These are phyloP conservation scores for Erebia ligea DNA, from an alignment of 2,888 invertebrate genomes.

Conservation along the genomic window DNA sequence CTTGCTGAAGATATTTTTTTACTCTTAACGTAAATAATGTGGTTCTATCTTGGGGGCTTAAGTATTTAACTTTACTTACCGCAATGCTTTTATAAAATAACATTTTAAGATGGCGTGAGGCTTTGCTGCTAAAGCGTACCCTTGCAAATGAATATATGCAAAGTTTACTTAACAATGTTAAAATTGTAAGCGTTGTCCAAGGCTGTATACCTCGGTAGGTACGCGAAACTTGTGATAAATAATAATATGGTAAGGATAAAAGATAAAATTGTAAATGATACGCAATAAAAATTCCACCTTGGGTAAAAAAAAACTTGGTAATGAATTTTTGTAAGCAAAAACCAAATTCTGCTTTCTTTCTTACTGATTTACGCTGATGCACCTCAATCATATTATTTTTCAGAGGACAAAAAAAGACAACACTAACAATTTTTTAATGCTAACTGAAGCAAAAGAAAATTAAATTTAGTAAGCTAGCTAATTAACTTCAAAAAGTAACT, in stretches of 20 bases:
- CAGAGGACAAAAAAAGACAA: not conserved
- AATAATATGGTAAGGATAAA: too few species aligned
- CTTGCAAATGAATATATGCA: not conserved
- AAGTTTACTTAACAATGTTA: not conserved
- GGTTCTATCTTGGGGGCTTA: conserved; percentile 21
- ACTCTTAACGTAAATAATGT: conserved; percentile 19
- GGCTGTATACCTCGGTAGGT: too few species aligned
- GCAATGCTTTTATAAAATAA: conserved; percentile 10
- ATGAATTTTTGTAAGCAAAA: not conserved
- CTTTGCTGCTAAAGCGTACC: not conserved
- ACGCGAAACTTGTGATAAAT: too few species aligned
- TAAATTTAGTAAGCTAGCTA: not conserved
- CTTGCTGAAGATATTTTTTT: conserved; percentile 32
- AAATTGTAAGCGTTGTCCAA: too few species aligned
- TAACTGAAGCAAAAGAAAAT: not conserved
- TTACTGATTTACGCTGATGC: not conserved
- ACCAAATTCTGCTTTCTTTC: not conserved
- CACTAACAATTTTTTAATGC: not conserved
- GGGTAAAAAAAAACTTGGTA: too few species aligned
- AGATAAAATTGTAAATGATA: too few species aligned
- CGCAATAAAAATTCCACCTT: too few species aligned
- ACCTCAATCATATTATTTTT: not conserved
- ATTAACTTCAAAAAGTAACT: too few species aligned
- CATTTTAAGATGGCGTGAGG: not conserved
- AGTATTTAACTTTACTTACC: conserved; percentile 17